Evolutionary conservation across 2,797 vertebrate species (phyloP), one percentile per base, ranked within the genome.

Genomic region (Gymnothorax javanicus): DNA sequence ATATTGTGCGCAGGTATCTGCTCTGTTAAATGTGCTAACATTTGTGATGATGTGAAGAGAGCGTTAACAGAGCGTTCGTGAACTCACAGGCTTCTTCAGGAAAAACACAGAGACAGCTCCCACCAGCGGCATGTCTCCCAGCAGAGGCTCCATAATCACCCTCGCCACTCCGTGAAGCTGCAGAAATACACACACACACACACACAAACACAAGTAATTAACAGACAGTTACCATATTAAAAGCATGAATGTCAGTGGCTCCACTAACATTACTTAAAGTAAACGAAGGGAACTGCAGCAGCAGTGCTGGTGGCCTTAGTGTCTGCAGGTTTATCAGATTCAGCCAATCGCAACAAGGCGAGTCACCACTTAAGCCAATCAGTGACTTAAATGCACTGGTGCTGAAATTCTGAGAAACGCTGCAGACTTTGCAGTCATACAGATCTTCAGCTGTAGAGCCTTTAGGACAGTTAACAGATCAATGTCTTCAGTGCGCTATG

Each of bases 81-180:
- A 69, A 96, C 98, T 97, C 94, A 99, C 98, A 2, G 98, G 98
- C 90, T 97, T 99, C 91, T 98, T 97, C 88, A 99, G 97, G 94
- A 99, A 99, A 91, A 98, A 99, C 90, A 99, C 88, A 0, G 98
- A 97, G 59, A 99, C 87, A 0, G 98, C 98, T 92, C 98, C 98
- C 87, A 99, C 93, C 87, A 99, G 94, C 77, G 98, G 98, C 95
- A 99, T 97, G 93, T 99, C 98, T 86, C 98, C 98, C 86, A 99
- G 96, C 89, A 99, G 88, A 0, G 98, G 98, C 88, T 99, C 98
- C 96, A 99, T 96, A 91, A 99, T 96, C 88, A 99, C 98, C 2
- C 98, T 93, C 96, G 99, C 91, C 7, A 97, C 96, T 0, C 98
- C 98, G 64, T 98, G 96, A 75, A 99, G 96, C 98, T 99, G 92